phyloP scores from a whole-genome alignment of 2,113 vertebrate genomes.

The Chaenocephalus aceratus region DNA sequence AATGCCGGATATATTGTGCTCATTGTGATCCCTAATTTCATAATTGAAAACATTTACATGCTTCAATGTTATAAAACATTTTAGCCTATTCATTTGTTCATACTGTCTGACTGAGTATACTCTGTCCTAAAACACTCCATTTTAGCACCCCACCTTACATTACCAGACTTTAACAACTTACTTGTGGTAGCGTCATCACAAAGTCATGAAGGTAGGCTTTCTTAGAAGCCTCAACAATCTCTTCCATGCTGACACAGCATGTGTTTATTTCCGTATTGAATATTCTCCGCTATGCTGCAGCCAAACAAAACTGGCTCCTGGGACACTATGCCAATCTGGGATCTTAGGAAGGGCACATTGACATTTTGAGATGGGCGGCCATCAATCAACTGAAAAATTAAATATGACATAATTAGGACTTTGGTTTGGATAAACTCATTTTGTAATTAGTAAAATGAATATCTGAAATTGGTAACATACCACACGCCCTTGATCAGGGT shows the following conservation, averaged over 20 bases:
- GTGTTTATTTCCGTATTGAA: constrained; percentile 92
- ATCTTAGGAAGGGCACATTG: constrained; percentile 91
- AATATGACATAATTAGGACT: constrained; percentile 5
- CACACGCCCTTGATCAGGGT: constrained; percentile 82
- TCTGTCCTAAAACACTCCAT: no score
- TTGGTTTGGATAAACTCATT: not conserved
- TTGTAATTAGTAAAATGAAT: not conserved
- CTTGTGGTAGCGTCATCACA: constrained; percentile 92
- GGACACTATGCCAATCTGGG: constrained; percentile 96
- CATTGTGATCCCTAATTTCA: no score
- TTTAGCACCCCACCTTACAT: not conserved
- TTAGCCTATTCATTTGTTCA: no score
- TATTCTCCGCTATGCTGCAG: constrained; percentile 95
- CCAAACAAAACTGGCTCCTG: constrained; percentile 96
- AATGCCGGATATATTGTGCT: no score
- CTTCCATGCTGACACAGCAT: constrained; percentile 82
- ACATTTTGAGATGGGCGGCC: constrained; percentile 83
- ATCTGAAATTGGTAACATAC: constrained; percentile 58
- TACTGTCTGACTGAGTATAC: no score
- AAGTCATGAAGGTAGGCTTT: constrained; percentile 95
- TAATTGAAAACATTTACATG: no score
- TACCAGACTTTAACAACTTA: constrained; percentile 75
- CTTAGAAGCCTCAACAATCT: constrained; percentile 87
- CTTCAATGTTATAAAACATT: no score
- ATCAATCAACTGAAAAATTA: constrained; percentile 89